Evolutionary conservation across 2,113 vertebrate species (phyloP).

Genomic region (Spea multiplicata): DNA sequence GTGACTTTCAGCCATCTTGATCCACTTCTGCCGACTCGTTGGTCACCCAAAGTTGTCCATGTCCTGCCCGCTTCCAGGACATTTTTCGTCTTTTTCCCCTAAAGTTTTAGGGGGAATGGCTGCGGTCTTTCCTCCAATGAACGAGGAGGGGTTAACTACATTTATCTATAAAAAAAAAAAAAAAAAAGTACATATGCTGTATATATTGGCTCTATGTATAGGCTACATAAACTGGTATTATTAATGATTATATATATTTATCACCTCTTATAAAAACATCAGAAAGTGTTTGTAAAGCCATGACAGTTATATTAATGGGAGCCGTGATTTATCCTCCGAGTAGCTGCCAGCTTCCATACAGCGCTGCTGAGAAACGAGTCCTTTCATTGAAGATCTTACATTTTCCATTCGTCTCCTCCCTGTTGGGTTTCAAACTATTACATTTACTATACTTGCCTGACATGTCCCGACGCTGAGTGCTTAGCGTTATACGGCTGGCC

Average conservation of each 20-base stretch:
- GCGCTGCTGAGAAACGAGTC: constrained; percentile 27
- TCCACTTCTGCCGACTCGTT: too few relatives aligned
- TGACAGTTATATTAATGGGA: constrained; percentile 44
- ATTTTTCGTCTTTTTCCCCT: too few relatives aligned
- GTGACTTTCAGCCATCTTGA: too few relatives aligned
- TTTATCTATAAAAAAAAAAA: neutral
- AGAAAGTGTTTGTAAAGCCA: constrained; percentile 33
- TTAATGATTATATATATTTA: constrained; percentile 39
- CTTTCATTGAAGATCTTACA: constrained; percentile 38
- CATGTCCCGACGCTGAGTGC: constrained; percentile 7
- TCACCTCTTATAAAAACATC: constrained; percentile 47
- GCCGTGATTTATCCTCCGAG: constrained; percentile 30
- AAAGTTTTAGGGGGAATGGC: too few relatives aligned
- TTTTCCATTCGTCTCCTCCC: constrained; percentile 44
- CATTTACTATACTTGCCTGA: constrained; percentile 46
- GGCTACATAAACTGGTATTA: constrained; percentile 22
- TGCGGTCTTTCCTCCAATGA: too few relatives aligned
- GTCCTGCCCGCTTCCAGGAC: too few relatives aligned
- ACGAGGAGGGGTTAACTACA: neutral
- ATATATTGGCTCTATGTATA: constrained; percentile 13
- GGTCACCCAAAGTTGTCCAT: too few relatives aligned
- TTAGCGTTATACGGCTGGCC: constrained; percentile 24
- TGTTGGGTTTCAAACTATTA: constrained; percentile 36
- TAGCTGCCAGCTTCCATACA: constrained; percentile 38
- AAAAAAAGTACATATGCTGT: neutral